Evolutionary conservation across 2,888 invertebrate genomes (phyloP).

Genomic region (Lithophane ornitopus): DNA sequence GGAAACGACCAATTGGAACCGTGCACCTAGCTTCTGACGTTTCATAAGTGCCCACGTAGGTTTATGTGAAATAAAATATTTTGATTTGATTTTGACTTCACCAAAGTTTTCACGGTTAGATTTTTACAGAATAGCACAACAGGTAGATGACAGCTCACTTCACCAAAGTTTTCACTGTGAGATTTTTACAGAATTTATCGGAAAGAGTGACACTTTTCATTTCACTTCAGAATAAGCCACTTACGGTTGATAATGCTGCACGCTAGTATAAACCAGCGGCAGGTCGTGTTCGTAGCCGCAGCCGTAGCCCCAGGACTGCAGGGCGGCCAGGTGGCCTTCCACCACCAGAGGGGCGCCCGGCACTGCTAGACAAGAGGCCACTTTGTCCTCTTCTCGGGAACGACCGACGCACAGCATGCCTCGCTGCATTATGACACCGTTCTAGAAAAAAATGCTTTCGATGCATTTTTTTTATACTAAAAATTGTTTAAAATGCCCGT

Average conservation of each 20-base stretch:
- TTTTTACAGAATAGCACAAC: too few relatives aligned
- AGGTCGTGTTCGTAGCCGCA: constrained; percentile 82
- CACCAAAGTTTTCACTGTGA: too few relatives aligned
- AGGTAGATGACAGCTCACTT: too few relatives aligned
- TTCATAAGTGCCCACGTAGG: too few relatives aligned
- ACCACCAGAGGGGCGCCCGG: constrained; percentile 84
- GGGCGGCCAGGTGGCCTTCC: constrained; percentile 72
- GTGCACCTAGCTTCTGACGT: too few relatives aligned
- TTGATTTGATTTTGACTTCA: too few relatives aligned
- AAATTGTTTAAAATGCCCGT: too few relatives aligned
- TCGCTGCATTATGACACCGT: constrained; percentile 61
- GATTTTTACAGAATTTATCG: too few relatives aligned
- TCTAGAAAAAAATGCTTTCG: constrained; percentile 68
- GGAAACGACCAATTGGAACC: too few relatives aligned
- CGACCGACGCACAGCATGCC: constrained; percentile 82
- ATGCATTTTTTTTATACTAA: too few relatives aligned
- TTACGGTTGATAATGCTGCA: constrained; percentile 73
- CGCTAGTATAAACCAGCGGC: constrained; percentile 80
- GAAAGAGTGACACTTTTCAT: not conserved
- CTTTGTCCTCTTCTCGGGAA: constrained; percentile 71
- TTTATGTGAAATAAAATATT: too few relatives aligned
- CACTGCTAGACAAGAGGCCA: constrained; percentile 78
- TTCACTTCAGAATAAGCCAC: constrained; percentile 37
- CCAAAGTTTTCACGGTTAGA: too few relatives aligned
- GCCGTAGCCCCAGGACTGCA: constrained; percentile 85